Base-by-base conservation (phyloP, 1,140 invertebrate species). In the Drosophila suzukii region DNA sequence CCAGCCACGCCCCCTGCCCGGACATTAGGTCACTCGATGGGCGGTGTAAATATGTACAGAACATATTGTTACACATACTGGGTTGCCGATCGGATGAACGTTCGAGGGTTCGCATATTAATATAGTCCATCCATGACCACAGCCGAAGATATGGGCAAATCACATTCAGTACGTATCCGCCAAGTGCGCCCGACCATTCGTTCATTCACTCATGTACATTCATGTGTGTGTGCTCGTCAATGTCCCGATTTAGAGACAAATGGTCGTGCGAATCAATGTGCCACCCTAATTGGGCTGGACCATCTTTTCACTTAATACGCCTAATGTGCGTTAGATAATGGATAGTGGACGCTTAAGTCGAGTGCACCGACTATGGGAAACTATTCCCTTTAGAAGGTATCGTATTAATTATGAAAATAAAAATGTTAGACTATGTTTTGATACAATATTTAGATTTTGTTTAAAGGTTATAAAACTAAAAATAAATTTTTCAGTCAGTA, bases 31-130 rank as follows among this genome's bases (percentile, higher is more conserved):
- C 68, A 71, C 44, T 58, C 36, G 44, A 50, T 61, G 84, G 88
- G 83, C 85, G 84, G 84, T 88, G 77, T 88, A 88, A 89, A 88
- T 88, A 86, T 88, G 76, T 89, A 89, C 84, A 84, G 66, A 75
- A 74, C 63, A 89, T 66, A 70, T 61, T 82, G 66, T 70, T 66
- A 49, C 55, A 77, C 62, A 74, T 86, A 49, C 66, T 49, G 30
- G 60, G n/a, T 20, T 60, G n/a, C 56, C 46, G 61, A 61, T 56
- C 59, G 67, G 55, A 46, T 53, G 59, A 57, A 44, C 51, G 59
- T 36, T 20, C 36, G 38, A 34, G 32, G 55, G 56, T 30, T 61
- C 65, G 71, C 78, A 75, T 79, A 75, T 78, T 34, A 51, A 53
- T 66, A 61, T 50, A 44, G 55, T 57, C 74, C 30, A 54, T 49